Base-by-base conservation (phyloP, 2,113 vertebrate genomes). In the Pampusana beccarii region DNA sequence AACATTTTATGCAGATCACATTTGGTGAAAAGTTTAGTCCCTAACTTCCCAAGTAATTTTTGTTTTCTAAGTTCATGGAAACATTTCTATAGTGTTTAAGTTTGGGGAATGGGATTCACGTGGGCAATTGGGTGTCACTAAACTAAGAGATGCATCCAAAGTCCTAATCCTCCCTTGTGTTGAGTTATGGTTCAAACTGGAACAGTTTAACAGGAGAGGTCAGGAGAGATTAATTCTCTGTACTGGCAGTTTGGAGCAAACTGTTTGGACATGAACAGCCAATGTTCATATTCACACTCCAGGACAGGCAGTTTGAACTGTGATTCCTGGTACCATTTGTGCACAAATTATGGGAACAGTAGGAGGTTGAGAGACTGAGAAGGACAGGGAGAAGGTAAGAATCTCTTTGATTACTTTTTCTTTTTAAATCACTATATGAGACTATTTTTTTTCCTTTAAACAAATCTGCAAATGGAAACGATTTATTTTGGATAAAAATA, bases 401-500 rank as follows among this genome's bases (percentile, higher is more conserved):
- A 33, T 40, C 13, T 74, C 14, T 44, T 57, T 25, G 65, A 29
- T 85, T 46, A 18, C 44, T 51, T 84, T 70, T 57, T n/a, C 11
- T 51, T 66, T 78, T 4, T 54, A 66, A 77, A 26, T 64, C 38
- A 6, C 24, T 82, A 6, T 67, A 54, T 48, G 36, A 65, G 19
- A 31, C 3, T 33, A 7, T 56, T 88, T 44, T 0, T 48, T 80
- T 61, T 33, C 44, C 36, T 48, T 53, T 3, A 38, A 58, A 58
- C 79, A 46, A 67, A n/a, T 50, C 54, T 81, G n/a, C 21, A 58
- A 84, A 70, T 58, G 25, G 26, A 73, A 96, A 79, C 64, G 16
- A 57, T 94, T 88, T 85, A 21, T 90, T 95, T 93, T 72, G 50
- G n/a, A 60, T 89, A 80, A 92, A 93, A 85, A 87, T 82, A 79